Evolutionary conservation across 2,113 vertebrate species (phyloP), one percentile per base, ranked within the genome.

Genomic region (Prunella himalayana): DNA sequence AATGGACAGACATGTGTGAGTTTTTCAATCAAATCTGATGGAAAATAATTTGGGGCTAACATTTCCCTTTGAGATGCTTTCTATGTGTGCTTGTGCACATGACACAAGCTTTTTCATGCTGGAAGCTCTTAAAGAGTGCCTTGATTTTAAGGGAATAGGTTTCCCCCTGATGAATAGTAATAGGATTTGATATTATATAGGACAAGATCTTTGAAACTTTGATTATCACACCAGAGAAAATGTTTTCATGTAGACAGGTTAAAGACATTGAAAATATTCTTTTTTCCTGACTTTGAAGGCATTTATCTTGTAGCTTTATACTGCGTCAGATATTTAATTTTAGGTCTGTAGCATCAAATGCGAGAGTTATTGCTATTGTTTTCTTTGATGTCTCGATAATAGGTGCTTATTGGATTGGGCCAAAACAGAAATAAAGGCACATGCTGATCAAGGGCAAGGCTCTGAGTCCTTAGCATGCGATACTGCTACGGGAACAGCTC

Each of bases 31-130:
- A 95, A 78, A 97, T 94, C 80, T 95, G 96, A 95, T 94, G 95
- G 95, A 97, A 97, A 97, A 96, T 97, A 97, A 97, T 97, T 97
- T 96, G 87, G 96, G 53, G 82, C 70, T 93, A 94, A 94, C 94
- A 92, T 96, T 96, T 95, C 91, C 96, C 96, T 95, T 87, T 95
- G 94, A 94, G 89, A 88, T 94, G 53, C 65, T 72, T 96, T 86
- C 82, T 92, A 12, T 87, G 63, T 94, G 33, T 92, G 79, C 49
- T 90, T 94, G 54, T 93, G 84, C 71, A 94, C 91, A 94, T 24
- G 92, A 92, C 75, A 87, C 45, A 90, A 91, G 89, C 8, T 71
- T 85, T 95, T 92, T 95, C 42, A 77, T 93, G 80, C 70, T 93
- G 73, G 59, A 90, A 96, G n/a, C 41, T 94, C 88, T 92, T 90